A percentile compares a stretch with the other conserved stretches of the same genome.
Conservation (phyloP, 2,113 vertebrate genomes). For the Pionites leucogaster region DNA sequence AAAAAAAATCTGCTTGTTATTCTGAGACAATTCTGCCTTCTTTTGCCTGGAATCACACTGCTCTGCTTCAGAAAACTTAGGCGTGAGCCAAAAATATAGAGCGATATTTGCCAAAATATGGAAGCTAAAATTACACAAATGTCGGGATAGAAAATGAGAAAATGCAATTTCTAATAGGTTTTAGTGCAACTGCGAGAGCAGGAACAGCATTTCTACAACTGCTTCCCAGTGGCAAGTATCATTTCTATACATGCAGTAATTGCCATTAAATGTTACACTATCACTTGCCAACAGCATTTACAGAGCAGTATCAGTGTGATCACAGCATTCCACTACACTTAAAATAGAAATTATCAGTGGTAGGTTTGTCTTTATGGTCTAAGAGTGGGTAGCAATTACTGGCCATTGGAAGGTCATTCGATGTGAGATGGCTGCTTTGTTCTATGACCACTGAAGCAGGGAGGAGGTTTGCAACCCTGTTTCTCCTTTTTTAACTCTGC, state of each 20-base stretch:
- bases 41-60: conserved; percentile 47
- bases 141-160: conserved; percentile 1
- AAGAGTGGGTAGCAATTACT: background rate
- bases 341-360: conserved; percentile 19
- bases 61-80: conserved; percentile 36
- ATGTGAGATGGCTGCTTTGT: background rate
- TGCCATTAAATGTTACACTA: background rate
- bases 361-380: background rate
- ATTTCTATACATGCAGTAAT: background rate
- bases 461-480: background rate
- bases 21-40: conserved; percentile 59
- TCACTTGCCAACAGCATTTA: background rate
- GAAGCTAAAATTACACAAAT: conserved; percentile 47
- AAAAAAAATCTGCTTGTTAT: conserved; percentile 61
- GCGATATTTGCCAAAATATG: conserved; percentile 5
- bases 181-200: background rate
- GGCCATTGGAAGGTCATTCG: background rate
- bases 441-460: background rate
- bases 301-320: background rate
- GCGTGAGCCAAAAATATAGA: conserved; percentile 54
- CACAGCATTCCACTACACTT: background rate
- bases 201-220: conserved; percentile 26
- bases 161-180: background rate
- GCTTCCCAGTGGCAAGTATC: background rate
- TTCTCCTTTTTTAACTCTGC: background rate